These are phyloP conservation scores for Pseudochaenichthys georgianus DNA, from an alignment of 2,797 vertebrate species.

Conservation along the genomic window DNA sequence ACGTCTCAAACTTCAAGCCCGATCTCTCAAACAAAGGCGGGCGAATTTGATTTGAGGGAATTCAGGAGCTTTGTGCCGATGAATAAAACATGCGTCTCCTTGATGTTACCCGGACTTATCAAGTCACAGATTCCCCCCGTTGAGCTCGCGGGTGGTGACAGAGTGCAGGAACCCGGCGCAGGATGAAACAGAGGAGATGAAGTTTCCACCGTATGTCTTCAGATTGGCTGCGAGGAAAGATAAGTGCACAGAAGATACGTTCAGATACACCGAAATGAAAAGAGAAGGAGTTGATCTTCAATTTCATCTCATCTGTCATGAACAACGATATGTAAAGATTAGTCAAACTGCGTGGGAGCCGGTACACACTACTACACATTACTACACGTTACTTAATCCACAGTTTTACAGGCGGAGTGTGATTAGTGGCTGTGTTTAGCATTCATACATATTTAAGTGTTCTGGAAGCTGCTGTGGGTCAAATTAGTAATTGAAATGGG, in stretches of 20 bases:
- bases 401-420: slow-evolving; percentile 35
- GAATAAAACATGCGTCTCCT: slow-evolving; percentile 88
- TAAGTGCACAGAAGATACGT: slow-evolving; percentile 52
- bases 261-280: slow-evolving; percentile 51
- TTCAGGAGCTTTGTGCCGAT: slow-evolving; percentile 83
- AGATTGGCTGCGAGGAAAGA: slow-evolving; percentile 55
- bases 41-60: slow-evolving; percentile 84
- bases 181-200: slow-evolving; percentile 72
- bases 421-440: slow-evolving; percentile 45
- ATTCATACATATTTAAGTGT: slow-evolving; percentile 44
- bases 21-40: slow-evolving; percentile 85
- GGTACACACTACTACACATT: slow-evolving; percentile 39
- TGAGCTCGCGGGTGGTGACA: slow-evolving; percentile 71
- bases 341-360: slow-evolving; percentile 29
- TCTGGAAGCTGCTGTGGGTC: slow-evolving; percentile 41
- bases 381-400: slow-evolving; percentile 54
- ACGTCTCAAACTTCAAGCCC: slow-evolving; percentile 82
- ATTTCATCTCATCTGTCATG: slow-evolving; percentile 49
- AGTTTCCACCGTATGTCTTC: slow-evolving; percentile 71
- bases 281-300: slow-evolving; percentile 42
- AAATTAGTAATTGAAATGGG: slow-evolving; percentile 54
- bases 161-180: slow-evolving; percentile 63
- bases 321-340: slow-evolving; percentile 53
- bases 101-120: slow-evolving; percentile 85
- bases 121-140: slow-evolving; percentile 82